phyloP scores from a whole-genome alignment of 2,888 invertebrate species.

The Melieria omissa region DNA sequence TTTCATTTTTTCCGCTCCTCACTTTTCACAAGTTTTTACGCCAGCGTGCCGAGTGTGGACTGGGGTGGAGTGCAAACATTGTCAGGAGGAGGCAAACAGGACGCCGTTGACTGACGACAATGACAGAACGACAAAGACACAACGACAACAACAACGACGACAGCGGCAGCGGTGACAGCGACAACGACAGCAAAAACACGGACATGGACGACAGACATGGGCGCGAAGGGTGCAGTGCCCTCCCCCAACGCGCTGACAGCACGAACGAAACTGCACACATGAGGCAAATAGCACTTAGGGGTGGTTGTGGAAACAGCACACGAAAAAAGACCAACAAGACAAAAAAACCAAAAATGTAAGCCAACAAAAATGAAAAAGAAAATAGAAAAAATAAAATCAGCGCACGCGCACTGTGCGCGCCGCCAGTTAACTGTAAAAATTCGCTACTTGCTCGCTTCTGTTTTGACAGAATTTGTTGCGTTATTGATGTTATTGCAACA shows the following conservation, averaged over 20 bases:
- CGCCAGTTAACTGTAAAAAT: conserved; percentile 34
- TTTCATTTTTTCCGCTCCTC: conserved; percentile 20
- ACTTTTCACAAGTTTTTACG: conserved; percentile 20
- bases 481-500: not conserved
- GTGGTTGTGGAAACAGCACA: conserved; percentile 46
- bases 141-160: not conserved
- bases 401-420: conserved; percentile 58
- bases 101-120: too few species aligned
- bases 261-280: not conserved
- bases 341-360: conserved; percentile 29
- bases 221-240: too few species aligned
- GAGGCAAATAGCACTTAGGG: conserved; percentile 46
- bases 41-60: conserved; percentile 12
- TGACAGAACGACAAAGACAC: too few species aligned
- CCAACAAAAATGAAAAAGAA: conserved; percentile 42
- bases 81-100: too few species aligned
- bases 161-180: conserved; percentile 53
- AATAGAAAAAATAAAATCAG: conserved; percentile 49
- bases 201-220: not conserved
- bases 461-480: too few species aligned
- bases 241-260: not conserved
- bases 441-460: not conserved
- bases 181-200: conserved; percentile 29
- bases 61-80: not conserved
- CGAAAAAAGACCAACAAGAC: conserved; percentile 32